Percentiles rank a stretch among this genome's conserved stretches.
Conservation (phyloP, 2,797 vertebrate species). For the Amblyraja radiata region DNA sequence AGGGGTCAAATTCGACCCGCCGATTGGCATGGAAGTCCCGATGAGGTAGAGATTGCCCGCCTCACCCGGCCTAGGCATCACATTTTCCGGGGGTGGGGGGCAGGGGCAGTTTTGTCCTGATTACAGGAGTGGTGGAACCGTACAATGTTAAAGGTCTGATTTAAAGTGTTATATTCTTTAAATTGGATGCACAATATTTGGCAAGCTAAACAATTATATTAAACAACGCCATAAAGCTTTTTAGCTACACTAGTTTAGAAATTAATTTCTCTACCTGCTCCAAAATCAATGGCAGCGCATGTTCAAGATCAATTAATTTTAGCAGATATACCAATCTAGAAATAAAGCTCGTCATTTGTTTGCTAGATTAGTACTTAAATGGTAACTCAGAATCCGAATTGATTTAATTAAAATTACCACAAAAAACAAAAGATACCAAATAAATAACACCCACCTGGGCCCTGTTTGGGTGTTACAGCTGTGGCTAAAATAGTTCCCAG, state of each 20-base stretch:
- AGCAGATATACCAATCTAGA: not conserved
- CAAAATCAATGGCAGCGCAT: not conserved
- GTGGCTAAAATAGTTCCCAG: conserved; percentile 75
- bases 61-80: too few species aligned
- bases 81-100: too few species aligned
- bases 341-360: not conserved
- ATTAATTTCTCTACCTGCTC: not conserved
- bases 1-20: too few species aligned
- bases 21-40: too few species aligned
- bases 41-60: too few species aligned
- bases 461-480: conserved; percentile 62
- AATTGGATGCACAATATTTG: not conserved
- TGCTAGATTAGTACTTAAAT: not conserved
- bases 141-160: not conserved
- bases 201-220: not conserved
- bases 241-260: not conserved
- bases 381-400: not conserved
- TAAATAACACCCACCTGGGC: conserved; percentile 54
- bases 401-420: not conserved
- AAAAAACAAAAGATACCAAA: not conserved
- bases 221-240: not conserved
- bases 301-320: not conserved
- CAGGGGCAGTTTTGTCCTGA: too few species aligned
- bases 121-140: too few species aligned
- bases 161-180: not conserved